Base-by-base conservation (phyloP, 1,140 invertebrate species). In the Agrypnia vestita region DNA sequence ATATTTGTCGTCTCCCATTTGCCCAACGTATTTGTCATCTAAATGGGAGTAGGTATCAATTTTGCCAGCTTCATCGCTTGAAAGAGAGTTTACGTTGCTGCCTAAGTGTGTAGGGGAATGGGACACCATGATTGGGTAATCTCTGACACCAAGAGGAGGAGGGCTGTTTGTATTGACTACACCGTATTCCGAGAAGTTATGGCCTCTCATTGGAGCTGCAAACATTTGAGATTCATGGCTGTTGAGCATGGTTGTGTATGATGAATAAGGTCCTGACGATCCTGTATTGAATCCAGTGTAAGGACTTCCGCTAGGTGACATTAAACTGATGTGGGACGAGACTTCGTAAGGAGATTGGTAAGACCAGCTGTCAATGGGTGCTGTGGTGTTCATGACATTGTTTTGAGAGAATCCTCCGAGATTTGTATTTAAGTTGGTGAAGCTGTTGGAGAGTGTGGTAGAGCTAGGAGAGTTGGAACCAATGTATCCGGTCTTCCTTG, bases 401-500 rank as follows among this genome's bases (percentile, higher is more conserved):
- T 92, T 92, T 59, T 93, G 90, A 12, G 93, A 91, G 55, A 93
- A 93, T 8, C 92, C 93, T 9, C 93, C 93, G 25, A 95, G 85
- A 47, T 90, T 92, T 67, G 91, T 91, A 80, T 92, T 93, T 59
- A 93, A 89, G 4, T 91, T 92, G 0, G 91, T 91, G 82, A 93
- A 92, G 0, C 93, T 92, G 43, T 90, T 93, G 81, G 90, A 89
- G 71, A 90, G 85, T 13, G 90, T 87, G 0, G 89, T 89, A 35
- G 91, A 92, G 84, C 85, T 92, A 64, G 90, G 92, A 80, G 87
- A 92, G 85, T 91, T 92, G 44, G 91, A 92, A 78, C 93, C 93
- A 69, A 94, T 93, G 85, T 95, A 95, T 4, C 95, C 95, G 0
- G 95, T 96, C 88, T 98, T 98, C 79, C 98, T 93, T 0, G 97